phyloP scores from a whole-genome alignment of 2,797 vertebrate genomes.

The Acipenser oxyrinchus region DNA sequence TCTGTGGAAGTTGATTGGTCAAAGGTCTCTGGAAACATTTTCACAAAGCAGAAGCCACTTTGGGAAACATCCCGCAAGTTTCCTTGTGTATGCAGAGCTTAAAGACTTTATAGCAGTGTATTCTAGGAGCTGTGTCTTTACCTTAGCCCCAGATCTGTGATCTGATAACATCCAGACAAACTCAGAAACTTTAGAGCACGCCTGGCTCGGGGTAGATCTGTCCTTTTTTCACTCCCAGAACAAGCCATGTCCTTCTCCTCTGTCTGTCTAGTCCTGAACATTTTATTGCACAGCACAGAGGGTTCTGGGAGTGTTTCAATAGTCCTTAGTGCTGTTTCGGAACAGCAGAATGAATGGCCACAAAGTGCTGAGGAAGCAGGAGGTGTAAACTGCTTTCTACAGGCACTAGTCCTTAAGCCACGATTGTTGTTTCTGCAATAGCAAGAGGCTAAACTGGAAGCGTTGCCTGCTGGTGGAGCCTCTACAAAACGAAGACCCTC shows the following conservation, averaged over 20 bases:
- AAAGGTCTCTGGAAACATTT: no score
- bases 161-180: constrained; percentile 91
- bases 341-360: constrained; percentile 83
- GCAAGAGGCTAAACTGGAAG: constrained; percentile 49
- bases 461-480: constrained; percentile 45
- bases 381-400: constrained; percentile 70
- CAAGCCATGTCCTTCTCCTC: constrained; percentile 53
- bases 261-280: constrained; percentile 72
- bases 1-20: no score
- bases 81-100: no score
- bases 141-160: constrained; percentile 93
- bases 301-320: constrained; percentile 61
- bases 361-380: constrained; percentile 68
- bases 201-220: constrained; percentile 56
- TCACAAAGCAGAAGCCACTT: no score
- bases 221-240: constrained; percentile 58
- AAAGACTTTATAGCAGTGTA: no score
- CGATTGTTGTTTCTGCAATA: constrained; percentile 71
- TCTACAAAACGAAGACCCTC: constrained; percentile 59
- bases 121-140: constrained; percentile 39
- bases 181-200: constrained; percentile 87
- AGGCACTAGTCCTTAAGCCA: constrained; percentile 75
- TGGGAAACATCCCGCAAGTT: no score
- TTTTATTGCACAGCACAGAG: constrained; percentile 48
- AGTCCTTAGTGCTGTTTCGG: constrained; percentile 74